phyloP scores from a whole-genome alignment of 2,113 vertebrate genomes.

The Collichthys lucidus region DNA sequence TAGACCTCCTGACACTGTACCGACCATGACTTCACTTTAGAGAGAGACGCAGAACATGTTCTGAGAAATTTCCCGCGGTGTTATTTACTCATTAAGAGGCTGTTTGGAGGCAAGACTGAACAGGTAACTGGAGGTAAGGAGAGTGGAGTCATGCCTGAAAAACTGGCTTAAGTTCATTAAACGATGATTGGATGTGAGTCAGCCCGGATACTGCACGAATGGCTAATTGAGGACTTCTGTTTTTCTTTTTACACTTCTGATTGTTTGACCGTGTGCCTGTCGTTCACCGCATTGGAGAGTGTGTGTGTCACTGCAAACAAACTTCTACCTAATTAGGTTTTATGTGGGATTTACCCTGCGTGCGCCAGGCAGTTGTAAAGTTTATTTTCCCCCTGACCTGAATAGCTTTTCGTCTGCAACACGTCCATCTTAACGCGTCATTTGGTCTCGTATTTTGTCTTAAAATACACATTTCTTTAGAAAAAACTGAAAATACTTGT shows the following conservation, averaged over 20 bases:
- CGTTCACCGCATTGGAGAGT: conserved; percentile 20
- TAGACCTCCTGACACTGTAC: not conserved
- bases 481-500: not conserved
- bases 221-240: conserved; percentile 43
- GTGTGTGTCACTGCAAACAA: conserved; percentile 62
- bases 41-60: conserved; percentile 23
- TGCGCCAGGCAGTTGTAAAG: conserved; percentile 29
- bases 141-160: conserved; percentile 68
- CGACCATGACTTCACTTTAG: conserved; percentile 24
- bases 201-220: conserved; percentile 38
- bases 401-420: conserved; percentile 33
- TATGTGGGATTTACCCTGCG: conserved; percentile 5
- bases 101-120: conserved; percentile 78
- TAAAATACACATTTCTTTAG: conserved; percentile 22
- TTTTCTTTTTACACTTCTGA: conserved; percentile 21
- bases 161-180: conserved; percentile 74
- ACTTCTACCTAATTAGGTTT: conserved; percentile 53
- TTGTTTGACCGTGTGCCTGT: conserved; percentile 9
- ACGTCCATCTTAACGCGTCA: conserved; percentile 11
- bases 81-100: conserved; percentile 68
- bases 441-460: conserved; percentile 15
- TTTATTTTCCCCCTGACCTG: conserved; percentile 43
- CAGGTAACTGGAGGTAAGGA: conserved; percentile 75
- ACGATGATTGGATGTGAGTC: conserved; percentile 60
- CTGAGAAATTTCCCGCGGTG: conserved; percentile 40